Conservation (phyloP, 2,888 invertebrate genomes). For the Tipula vernalis region DNA sequence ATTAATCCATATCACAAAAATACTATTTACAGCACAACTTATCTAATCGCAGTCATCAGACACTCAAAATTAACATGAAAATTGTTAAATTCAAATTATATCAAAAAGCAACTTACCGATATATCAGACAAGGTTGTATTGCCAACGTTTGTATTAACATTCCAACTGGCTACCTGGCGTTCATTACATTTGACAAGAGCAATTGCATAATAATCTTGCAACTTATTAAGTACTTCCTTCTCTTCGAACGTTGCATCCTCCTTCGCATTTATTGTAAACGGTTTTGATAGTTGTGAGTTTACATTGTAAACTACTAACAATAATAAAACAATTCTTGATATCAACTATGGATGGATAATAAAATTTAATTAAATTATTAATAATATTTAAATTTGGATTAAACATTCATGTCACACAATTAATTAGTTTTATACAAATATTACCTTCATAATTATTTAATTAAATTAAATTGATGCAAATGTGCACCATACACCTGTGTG, state of each 20-base stretch:
- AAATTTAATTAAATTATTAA: background rate
- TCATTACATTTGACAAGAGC: constrained; percentile 6
- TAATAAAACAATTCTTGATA: background rate
- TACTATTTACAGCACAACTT: background rate
- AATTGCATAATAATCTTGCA: background rate
- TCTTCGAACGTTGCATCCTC: background rate
- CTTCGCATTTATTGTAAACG: background rate
- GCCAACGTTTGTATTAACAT: constrained; percentile 19
- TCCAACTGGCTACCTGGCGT: constrained; percentile 11
- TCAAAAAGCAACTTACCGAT: constrained; percentile 21
- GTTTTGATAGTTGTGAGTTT: background rate
- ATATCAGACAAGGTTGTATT: constrained; percentile 23
- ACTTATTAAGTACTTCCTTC: background rate
- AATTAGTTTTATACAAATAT: background rate
- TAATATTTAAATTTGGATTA: background rate
- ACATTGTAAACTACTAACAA: background rate
- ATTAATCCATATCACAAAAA: background rate
- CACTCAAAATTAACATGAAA: background rate
- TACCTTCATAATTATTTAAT: background rate
- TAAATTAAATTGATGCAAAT: background rate
- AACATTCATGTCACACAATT: background rate
- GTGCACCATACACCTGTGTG: background rate
- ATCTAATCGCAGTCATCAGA: background rate
- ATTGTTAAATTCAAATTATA: background rate
- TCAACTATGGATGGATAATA: background rate